Evolutionary conservation across 1,140 invertebrate species (phyloP).

Genomic region (Drosophila guanche): DNA sequence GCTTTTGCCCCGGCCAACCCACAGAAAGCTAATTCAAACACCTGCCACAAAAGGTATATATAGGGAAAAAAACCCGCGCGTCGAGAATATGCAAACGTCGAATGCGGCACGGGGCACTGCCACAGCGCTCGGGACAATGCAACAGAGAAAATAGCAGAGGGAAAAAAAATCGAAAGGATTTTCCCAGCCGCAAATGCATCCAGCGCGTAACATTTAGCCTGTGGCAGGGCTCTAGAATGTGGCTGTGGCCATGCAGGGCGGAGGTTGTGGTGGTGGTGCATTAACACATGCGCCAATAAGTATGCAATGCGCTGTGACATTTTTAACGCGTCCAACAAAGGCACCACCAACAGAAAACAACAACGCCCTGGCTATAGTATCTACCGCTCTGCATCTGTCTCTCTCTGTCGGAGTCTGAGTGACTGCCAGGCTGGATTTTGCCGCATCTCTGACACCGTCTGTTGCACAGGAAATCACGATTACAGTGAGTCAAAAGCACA

Average conservation of each 20-base stretch:
- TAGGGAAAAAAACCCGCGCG: constrained; percentile 32
- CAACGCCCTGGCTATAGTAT: constrained; percentile 34
- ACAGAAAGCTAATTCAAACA: constrained; percentile 78
- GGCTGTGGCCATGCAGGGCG: neutral
- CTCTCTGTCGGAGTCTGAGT: neutral
- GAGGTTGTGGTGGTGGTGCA: constrained; percentile 45
- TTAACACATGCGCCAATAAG: constrained; percentile 81
- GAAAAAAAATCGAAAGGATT: constrained; percentile 57
- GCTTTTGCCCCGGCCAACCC: constrained; percentile 59
- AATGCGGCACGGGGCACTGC: constrained; percentile 26
- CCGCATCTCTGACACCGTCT: constrained; percentile 42
- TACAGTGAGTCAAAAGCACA: constrained; percentile 67
- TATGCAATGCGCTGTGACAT: constrained; percentile 82
- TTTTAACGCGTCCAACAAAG: constrained; percentile 77
- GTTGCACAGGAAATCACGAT: constrained; percentile 74
- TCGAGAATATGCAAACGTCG: constrained; percentile 58
- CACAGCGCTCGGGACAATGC: constrained; percentile 29
- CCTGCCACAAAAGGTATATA: constrained; percentile 67
- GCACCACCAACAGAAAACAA: constrained; percentile 50
- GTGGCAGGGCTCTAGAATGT: constrained; percentile 21
- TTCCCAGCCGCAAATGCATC: constrained; percentile 71
- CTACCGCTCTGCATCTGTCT: constrained; percentile 5
- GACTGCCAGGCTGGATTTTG: constrained; percentile 34
- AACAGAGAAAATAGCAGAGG: constrained; percentile 26
- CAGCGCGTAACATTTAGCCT: constrained; percentile 71